phyloP scores from a whole-genome alignment of 30 jellyfish, hydroid and myxozoan species.

The Aurelia aurita region DNA sequence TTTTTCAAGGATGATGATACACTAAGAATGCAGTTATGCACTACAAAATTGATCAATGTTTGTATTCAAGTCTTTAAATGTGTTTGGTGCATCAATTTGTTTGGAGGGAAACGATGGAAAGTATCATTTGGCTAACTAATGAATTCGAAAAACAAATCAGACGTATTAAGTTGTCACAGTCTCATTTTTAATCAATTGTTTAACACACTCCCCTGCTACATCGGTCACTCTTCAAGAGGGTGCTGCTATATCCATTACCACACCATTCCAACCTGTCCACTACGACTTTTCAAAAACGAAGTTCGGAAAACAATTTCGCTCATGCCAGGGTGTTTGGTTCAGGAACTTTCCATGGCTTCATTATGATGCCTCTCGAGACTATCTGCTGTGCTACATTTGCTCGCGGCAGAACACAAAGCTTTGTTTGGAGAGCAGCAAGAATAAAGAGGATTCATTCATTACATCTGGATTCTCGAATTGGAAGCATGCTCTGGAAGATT shows the following conservation, averaged over 20 bases:
- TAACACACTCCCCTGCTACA: too few relatives aligned
- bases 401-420: neutral
- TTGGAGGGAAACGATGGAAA: too few relatives aligned
- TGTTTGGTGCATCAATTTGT: too few relatives aligned
- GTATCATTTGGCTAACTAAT: too few relatives aligned
- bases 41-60: too few relatives aligned
- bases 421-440: conserved; percentile 17
- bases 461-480: conserved; percentile 45
- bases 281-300: neutral
- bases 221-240: too few relatives aligned
- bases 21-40: too few relatives aligned
- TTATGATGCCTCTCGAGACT: conserved; percentile 9
- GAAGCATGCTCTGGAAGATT: conserved; percentile 33
- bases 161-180: too few relatives aligned
- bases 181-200: too few relatives aligned
- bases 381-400: conserved; percentile 22
- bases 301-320: neutral
- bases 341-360: conserved; percentile 43
- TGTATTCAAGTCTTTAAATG: too few relatives aligned
- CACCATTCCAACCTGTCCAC: neutral
- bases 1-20: too few relatives aligned
- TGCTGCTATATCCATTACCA: neutral
- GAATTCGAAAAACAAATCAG: too few relatives aligned
- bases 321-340: neutral
- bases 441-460: conserved; percentile 33